Evolutionary conservation across 1,140 invertebrate species (phyloP).

Genomic region (Neodiprion pinetum): DNA sequence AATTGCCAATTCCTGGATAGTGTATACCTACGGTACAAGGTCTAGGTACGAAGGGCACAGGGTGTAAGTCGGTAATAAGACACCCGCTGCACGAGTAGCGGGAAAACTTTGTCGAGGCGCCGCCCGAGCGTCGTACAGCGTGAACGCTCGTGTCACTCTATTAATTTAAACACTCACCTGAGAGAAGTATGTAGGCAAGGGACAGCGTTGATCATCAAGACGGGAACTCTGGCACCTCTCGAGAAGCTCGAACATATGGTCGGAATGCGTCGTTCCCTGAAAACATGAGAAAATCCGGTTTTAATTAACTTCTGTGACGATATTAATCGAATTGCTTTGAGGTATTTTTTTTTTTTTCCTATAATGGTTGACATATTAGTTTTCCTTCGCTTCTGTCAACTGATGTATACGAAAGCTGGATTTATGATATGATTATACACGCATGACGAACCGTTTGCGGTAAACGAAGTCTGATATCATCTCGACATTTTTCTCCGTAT

Average conservation of each 20-base stretch:
- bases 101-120: background rate
- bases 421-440: no score
- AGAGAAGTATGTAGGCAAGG: constrained; percentile 85
- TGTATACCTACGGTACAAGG: background rate
- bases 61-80: background rate
- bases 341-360: no score
- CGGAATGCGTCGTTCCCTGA: constrained; percentile 71
- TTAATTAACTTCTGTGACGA: no score
- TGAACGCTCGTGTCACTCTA: no score
- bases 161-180: constrained; percentile 68
- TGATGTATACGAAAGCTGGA: no score
- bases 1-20: no score
- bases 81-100: background rate
- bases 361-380: no score
- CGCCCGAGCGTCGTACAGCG: background rate
- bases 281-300: constrained; percentile 32
- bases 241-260: constrained; percentile 86
- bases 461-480: no score
- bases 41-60: background rate
- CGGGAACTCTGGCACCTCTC: constrained; percentile 91
- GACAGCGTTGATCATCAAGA: constrained; percentile 93
- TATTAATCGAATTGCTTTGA: no score
- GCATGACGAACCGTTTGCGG: no score
- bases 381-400: no score
- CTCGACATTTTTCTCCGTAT: no score